A percentile compares a stretch with the other conserved stretches of the same genome.
phyloP scores from a whole-genome alignment of 1,140 invertebrate species.

The Bombus sylvicola region DNA sequence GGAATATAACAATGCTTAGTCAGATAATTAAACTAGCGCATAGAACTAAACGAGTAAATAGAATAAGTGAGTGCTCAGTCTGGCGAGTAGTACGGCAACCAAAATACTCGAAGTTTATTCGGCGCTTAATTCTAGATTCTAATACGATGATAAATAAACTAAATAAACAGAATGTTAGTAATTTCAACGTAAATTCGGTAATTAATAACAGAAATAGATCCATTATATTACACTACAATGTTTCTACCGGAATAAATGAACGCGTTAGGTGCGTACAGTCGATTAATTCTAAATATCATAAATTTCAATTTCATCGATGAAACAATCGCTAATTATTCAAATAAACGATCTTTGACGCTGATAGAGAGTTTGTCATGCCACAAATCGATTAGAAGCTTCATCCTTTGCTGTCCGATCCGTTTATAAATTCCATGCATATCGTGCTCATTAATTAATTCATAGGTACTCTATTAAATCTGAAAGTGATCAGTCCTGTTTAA shows the following conservation, averaged over 20 bases:
- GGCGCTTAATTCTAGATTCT: neutral
- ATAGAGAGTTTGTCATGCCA: neutral
- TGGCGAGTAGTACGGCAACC: neutral
- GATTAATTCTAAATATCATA: neutral
- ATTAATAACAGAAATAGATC: neutral
- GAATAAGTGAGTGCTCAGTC: neutral
- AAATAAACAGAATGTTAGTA: neutral
- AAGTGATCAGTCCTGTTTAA: conserved; percentile 43
- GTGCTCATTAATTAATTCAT: conserved; percentile 2
- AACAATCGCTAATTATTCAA: neutral
- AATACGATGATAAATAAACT: neutral
- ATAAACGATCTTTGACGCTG: neutral
- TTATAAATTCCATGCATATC: neutral
- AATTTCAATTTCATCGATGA: neutral
- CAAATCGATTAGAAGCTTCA: too few species aligned
- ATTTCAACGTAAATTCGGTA: neutral
- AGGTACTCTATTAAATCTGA: neutral
- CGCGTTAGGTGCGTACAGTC: neutral
- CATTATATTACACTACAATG: neutral
- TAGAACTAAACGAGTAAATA: neutral
- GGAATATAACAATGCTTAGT: neutral
- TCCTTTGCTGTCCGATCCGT: neutral
- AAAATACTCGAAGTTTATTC: neutral
- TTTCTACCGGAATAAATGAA: neutral
- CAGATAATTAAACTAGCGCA: neutral